Evolutionary conservation across 2,113 vertebrate genomes (phyloP).

Genomic region (Malurus elegans): DNA sequence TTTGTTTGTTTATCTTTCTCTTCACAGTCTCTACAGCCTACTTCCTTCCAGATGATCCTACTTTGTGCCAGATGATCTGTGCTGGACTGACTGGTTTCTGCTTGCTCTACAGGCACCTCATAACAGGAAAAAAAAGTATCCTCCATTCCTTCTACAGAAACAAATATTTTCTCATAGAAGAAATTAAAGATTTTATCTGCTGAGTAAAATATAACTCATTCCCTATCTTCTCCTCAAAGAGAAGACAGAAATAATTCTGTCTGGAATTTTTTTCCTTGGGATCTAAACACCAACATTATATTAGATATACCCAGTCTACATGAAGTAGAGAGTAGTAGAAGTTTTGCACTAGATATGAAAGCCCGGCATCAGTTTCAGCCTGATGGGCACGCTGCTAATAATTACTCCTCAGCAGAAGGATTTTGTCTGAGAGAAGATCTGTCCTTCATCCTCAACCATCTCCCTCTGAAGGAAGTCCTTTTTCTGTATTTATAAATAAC

Average conservation of each 20-base stretch:
- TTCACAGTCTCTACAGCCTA: not conserved
- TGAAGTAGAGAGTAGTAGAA: not conserved
- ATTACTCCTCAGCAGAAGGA: not conserved
- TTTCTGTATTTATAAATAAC: slow-evolving; percentile 29
- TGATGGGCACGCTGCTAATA: not conserved
- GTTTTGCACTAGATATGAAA: not conserved
- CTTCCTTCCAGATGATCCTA: not conserved
- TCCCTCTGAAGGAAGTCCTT: slow-evolving; percentile 7
- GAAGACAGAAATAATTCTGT: not conserved
- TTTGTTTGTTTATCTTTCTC: not conserved
- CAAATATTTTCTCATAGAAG: not conserved
- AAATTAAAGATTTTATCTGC: not conserved
- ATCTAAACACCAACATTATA: not conserved
- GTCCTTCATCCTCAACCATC: not conserved
- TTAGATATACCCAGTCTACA: not conserved
- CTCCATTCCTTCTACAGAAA: not conserved
- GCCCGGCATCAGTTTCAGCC: not conserved
- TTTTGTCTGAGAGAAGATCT: not conserved
- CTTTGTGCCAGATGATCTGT: not conserved
- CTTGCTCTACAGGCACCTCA: not conserved
- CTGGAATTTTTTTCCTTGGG: not conserved
- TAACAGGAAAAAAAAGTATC: not conserved
- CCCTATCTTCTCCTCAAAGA: not conserved
- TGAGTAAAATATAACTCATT: not conserved
- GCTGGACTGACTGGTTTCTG: not conserved